Evolutionary conservation across 2,797 vertebrate species (phyloP).

Genomic region (Catharus ustulatus): DNA sequence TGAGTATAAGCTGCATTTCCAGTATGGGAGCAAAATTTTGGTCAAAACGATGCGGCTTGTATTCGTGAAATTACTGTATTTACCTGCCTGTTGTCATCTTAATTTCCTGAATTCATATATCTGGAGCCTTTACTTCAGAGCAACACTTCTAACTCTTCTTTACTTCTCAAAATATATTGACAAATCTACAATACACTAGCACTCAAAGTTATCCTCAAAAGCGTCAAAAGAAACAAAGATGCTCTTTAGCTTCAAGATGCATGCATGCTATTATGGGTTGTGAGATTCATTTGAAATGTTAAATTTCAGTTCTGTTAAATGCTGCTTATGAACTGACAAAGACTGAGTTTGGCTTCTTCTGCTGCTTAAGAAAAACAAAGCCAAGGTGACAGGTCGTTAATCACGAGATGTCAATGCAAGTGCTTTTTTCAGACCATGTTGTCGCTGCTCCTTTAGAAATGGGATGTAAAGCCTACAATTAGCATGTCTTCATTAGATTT

Average conservation of each 20-base stretch:
- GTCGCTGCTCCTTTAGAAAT: not conserved
- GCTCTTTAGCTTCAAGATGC: not conserved
- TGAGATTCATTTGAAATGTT: not conserved
- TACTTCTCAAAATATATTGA: not conserved
- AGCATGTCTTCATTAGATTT: not conserved
- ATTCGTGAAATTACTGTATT: not conserved
- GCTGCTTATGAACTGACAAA: not conserved
- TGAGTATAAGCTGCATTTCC: no score
- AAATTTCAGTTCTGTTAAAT: not conserved
- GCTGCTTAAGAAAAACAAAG: constrained; percentile 24
- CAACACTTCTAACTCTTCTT: not conserved
- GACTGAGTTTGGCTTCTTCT: not conserved
- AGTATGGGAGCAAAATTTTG: no score
- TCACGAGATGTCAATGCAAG: not conserved
- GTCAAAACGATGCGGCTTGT: no score
- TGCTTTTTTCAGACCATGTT: not conserved
- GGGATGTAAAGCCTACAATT: not conserved
- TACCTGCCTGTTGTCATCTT: not conserved
- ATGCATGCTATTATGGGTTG: not conserved
- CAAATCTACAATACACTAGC: not conserved
- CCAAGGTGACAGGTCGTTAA: not conserved
- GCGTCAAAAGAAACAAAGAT: not conserved
- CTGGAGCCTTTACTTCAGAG: not conserved
- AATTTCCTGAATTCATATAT: not conserved
- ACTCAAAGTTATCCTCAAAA: not conserved